These are phyloP conservation scores for Chelonia mydas DNA, from an alignment of 2,797 vertebrate species.

Conservation along the genomic window DNA sequence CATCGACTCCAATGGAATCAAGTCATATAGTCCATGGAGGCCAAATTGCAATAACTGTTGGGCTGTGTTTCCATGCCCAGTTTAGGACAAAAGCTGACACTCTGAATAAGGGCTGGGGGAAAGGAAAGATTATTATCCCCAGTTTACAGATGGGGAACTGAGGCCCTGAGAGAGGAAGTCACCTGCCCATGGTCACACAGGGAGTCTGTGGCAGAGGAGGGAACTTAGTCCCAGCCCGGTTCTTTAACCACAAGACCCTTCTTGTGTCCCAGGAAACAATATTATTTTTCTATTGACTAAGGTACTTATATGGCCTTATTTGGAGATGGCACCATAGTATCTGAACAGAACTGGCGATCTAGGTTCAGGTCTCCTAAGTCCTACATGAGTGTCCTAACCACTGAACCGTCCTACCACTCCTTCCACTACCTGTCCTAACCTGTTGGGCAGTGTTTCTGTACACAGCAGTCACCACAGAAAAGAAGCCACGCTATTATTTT, in stretches of 20 bases:
- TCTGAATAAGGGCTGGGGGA: neutral
- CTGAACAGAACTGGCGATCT: neutral
- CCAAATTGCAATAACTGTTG: neutral
- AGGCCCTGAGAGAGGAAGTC: neutral
- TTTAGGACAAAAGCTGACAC: neutral
- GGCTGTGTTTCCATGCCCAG: neutral
- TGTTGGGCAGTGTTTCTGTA: neutral
- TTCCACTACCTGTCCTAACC: neutral
- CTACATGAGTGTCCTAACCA: no score
- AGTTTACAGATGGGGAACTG: neutral
- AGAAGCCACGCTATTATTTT: neutral
- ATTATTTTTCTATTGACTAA: neutral
- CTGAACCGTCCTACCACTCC: neutral
- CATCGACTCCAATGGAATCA: rapidly evolving
- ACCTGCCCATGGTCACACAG: neutral
- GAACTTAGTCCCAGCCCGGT: neutral
- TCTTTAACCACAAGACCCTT: neutral
- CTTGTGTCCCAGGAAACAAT: neutral
- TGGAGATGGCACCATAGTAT: neutral
- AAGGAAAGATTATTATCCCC: neutral
- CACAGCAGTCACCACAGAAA: neutral
- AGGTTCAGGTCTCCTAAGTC: neutral
- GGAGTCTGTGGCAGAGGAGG: neutral
- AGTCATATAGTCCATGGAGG: neutral
- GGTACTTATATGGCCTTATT: neutral